These are phyloP conservation scores for Anableps anableps DNA, from an alignment of 2,797 vertebrate species.

Conservation along the genomic window DNA sequence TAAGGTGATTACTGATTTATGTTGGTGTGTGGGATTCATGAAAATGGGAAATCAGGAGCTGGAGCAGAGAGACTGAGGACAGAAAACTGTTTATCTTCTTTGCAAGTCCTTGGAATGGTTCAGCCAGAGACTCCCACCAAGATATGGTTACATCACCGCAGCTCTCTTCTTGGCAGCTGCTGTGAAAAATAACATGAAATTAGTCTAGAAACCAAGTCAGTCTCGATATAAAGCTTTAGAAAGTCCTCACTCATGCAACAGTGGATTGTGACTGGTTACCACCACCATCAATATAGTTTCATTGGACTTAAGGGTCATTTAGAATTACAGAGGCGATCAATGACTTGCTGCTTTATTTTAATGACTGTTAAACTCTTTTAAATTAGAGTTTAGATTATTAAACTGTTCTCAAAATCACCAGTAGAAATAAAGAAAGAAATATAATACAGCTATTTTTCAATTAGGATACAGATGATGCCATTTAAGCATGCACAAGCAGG, in stretches of 20 bases:
- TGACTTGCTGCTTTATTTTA: neutral
- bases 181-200: constrained; percentile 52
- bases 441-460: constrained; percentile 12
- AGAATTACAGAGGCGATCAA: constrained; percentile 8
- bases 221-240: constrained; percentile 42
- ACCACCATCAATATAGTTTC: constrained; percentile 53
- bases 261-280: constrained; percentile 78
- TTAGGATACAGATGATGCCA: constrained; percentile 27
- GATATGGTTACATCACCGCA: constrained; percentile 78
- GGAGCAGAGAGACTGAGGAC: constrained; percentile 43
- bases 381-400: neutral
- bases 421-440: constrained; percentile 22
- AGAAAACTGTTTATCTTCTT: constrained; percentile 58
- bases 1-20: constrained; percentile 56
- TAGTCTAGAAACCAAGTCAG: constrained; percentile 32
- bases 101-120: constrained; percentile 57
- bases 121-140: constrained; percentile 56
- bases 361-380: too few relatives aligned
- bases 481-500: constrained; percentile 71
- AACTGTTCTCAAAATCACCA: constrained; percentile 18
- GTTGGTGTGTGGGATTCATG: constrained; percentile 26
- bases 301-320: constrained; percentile 21
- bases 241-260: constrained; percentile 78
- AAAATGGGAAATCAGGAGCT: constrained; percentile 34
- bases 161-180: constrained; percentile 81